Conservation (phyloP, 1,140 invertebrate genomes). For the Hycleus cichorii region DNA sequence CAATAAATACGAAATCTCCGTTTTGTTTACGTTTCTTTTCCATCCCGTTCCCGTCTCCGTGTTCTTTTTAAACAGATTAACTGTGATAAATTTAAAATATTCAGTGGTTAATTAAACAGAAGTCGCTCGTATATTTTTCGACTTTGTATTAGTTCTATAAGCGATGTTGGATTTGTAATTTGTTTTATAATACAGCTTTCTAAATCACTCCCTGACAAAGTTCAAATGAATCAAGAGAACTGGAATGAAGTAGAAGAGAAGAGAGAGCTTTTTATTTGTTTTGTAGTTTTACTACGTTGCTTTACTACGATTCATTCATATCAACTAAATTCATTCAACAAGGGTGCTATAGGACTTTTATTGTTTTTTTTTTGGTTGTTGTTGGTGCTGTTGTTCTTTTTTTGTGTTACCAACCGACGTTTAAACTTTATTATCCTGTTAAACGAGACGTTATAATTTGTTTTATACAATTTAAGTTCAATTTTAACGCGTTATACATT, state of each 20-base stretch:
- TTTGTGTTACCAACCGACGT: constrained; percentile 2
- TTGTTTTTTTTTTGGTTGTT: constrained; percentile 24
- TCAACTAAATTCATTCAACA: constrained; percentile 23
- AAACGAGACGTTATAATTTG: constrained; percentile 13
- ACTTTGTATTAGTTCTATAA: too few species aligned
- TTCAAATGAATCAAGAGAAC: constrained; percentile 27
- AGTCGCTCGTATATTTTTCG: constrained; percentile 1
- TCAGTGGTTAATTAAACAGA: constrained; percentile 14
- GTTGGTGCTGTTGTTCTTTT: too few species aligned
- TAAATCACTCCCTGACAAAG: constrained; percentile 12
- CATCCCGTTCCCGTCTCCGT: too few species aligned
- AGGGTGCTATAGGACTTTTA: constrained; percentile 11
- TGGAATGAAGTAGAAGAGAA: constrained; percentile 28
- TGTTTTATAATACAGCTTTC: constrained; percentile 4
- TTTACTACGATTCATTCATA: constrained; percentile 37
- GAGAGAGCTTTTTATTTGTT: constrained; percentile 35
- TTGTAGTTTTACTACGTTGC: constrained; percentile 39
- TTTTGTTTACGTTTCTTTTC: too few species aligned
- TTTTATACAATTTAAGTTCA: neutral
- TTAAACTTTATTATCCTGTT: constrained; percentile 23
- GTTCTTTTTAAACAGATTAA: neutral
- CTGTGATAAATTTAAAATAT: constrained; percentile 11
- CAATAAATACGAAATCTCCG: too few species aligned
- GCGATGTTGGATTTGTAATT: neutral
- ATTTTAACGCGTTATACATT: neutral